These are phyloP conservation scores for Mungos mungo DNA, from an alignment of 2,113 vertebrate species.

Conservation along the genomic window DNA sequence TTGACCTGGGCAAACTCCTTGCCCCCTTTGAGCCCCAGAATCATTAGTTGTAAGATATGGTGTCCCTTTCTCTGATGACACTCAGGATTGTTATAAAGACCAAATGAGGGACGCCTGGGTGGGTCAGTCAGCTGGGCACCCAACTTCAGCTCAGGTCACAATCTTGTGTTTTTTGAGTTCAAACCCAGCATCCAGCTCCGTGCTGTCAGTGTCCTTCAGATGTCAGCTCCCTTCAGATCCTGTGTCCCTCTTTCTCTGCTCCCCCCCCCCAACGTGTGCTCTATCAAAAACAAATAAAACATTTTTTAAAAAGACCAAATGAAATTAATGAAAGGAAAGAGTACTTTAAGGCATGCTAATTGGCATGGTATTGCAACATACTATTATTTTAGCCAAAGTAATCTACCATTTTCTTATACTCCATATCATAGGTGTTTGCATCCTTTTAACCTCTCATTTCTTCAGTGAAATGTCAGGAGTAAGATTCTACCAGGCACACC, in stretches of 20 bases:
- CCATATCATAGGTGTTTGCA: neutral
- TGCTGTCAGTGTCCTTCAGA: no score
- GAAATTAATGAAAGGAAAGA: neutral
- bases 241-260: no score
- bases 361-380: neutral
- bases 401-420: neutral
- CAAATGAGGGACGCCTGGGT: neutral
- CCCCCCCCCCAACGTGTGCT: no score
- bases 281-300: no score
- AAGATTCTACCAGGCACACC: neutral
- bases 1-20: neutral
- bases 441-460: neutral
- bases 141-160: no score
- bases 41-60: neutral
- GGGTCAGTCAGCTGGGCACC: no score
- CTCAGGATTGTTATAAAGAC: neutral
- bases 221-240: no score
- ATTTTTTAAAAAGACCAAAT: neutral
- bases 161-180: no score
- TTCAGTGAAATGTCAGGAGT: neutral
- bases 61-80: neutral
- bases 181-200: no score
- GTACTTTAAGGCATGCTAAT: neutral
- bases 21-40: neutral
- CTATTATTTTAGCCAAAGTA: neutral